Percentiles rank a stretch among this genome's conserved stretches.
phyloP scores from a whole-genome alignment of 2,797 vertebrate species.

The Paramormyrops hopkinsi region DNA sequence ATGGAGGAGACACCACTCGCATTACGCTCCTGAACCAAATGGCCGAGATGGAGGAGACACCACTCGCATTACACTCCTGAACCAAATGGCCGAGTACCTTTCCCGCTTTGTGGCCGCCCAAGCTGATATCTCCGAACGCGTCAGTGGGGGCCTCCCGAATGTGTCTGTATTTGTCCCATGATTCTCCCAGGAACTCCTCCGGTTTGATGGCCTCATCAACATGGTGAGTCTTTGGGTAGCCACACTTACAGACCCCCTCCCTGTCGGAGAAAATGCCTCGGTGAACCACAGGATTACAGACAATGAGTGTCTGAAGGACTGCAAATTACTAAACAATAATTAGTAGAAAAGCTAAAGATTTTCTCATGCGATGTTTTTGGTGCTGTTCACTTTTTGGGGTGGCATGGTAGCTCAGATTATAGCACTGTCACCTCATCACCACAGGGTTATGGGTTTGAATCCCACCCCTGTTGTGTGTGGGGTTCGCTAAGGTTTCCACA shows the following conservation, averaged over 20 bases:
- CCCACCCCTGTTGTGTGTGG: not conserved
- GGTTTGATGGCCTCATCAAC: constrained; percentile 54
- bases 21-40: not conserved
- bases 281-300: not conserved
- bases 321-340: not conserved
- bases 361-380: not conserved
- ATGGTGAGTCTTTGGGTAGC: not conserved
- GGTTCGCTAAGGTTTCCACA: not conserved
- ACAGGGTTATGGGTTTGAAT: not conserved
- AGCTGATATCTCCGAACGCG: constrained; percentile 82
- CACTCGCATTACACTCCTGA: not conserved
- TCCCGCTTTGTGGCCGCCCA: constrained; percentile 67
- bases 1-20: not conserved
- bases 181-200: constrained; percentile 53
- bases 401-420: not conserved
- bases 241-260: constrained; percentile 13
- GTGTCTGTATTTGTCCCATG: constrained; percentile 71
- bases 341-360: not conserved
- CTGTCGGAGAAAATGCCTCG: not conserved
- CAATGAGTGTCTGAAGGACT: not conserved
- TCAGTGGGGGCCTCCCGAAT: constrained; percentile 74
- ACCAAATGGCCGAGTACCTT: constrained; percentile 57
- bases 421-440: not conserved
- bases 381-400: not conserved
- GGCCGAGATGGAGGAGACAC: not conserved